Evolutionary conservation across 2,888 invertebrate genomes (phyloP).

Genomic region (Megamerina dolium): DNA sequence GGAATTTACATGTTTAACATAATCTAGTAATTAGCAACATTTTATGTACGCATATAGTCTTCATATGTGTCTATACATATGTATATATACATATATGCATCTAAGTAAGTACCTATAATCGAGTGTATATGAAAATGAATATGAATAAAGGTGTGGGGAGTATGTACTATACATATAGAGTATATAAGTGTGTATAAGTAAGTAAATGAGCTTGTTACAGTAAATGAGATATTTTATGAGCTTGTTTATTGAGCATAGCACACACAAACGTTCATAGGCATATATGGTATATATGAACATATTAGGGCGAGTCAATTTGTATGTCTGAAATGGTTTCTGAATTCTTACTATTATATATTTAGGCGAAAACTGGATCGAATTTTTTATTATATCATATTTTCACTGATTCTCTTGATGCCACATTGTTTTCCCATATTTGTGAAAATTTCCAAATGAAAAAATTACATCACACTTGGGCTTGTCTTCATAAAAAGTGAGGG

Average conservation of each 20-base stretch:
- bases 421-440: too few relatives aligned
- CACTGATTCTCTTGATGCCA: too few relatives aligned
- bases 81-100: not conserved
- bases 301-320: too few relatives aligned
- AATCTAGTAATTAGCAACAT: conserved; percentile 23
- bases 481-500: too few relatives aligned
- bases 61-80: not conserved
- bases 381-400: too few relatives aligned
- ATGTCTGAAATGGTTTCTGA: too few relatives aligned
- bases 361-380: too few relatives aligned
- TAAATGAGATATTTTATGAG: conserved; percentile 7
- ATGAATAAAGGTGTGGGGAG: conserved; percentile 10
- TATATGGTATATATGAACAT: not conserved
- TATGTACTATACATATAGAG: too few relatives aligned
- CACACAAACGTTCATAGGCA: not conserved
- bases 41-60: conserved; percentile 1
- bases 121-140: not conserved
- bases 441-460: too few relatives aligned
- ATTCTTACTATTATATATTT: too few relatives aligned
- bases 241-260: conserved; percentile 1
- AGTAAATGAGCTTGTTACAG: conserved; percentile 8
- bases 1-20: conserved; percentile 16
- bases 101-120: conserved; percentile 1
- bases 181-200: conserved; percentile 5
- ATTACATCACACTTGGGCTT: too few relatives aligned